phyloP scores from a whole-genome alignment of 2,113 vertebrate species.

The Pseudopodoces humilis region DNA sequence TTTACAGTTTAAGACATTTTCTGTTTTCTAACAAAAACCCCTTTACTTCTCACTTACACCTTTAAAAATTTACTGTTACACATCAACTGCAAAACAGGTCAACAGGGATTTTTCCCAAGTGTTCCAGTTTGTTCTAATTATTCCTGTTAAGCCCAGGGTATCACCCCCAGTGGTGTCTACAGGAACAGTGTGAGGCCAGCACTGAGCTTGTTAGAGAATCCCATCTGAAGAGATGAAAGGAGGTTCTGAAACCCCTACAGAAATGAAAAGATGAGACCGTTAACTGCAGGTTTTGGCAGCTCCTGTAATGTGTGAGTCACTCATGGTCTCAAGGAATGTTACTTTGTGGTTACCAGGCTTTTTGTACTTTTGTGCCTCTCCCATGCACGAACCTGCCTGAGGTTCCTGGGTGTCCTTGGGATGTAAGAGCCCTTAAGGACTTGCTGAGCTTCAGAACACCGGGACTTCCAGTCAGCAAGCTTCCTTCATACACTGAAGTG shows the following conservation, averaged over 20 bases:
- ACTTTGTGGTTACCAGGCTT: neutral
- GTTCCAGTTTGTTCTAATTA: conserved; percentile 2
- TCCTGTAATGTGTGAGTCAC: neutral
- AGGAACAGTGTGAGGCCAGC: neutral
- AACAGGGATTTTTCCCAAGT: neutral
- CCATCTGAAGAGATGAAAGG: conserved; percentile 38
- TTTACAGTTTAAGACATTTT: neutral
- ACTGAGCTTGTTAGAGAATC: conserved; percentile 14
- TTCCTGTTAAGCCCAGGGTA: neutral
- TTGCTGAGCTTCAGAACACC: neutral
- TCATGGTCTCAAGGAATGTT: neutral
- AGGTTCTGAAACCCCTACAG: conserved; percentile 30
- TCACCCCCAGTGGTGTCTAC: neutral
- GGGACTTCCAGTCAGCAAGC: neutral
- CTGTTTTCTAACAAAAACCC: neutral
- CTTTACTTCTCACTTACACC: neutral
- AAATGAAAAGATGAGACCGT: neutral
- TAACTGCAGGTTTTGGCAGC: neutral
- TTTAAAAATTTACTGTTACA: neutral
- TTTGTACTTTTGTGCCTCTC: neutral
- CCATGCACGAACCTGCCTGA: neutral
- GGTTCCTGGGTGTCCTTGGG: neutral
- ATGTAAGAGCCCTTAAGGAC: neutral
- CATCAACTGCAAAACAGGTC: neutral
- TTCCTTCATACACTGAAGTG: neutral